Evolutionary conservation across 2,113 vertebrate genomes (phyloP).

Genomic region (Piprites chloris): DNA sequence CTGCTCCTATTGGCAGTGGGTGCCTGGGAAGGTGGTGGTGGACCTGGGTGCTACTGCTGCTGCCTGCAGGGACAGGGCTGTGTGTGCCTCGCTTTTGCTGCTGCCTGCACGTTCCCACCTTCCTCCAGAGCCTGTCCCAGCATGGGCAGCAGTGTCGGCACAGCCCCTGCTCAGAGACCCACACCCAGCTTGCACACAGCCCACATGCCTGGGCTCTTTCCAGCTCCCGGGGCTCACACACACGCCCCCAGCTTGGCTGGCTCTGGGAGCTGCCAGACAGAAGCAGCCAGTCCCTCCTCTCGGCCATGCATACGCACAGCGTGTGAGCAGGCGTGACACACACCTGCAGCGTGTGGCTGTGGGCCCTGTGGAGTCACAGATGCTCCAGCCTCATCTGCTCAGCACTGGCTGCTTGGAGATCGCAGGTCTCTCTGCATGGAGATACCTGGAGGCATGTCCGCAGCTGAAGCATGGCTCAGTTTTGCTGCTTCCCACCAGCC

Average conservation of each 20-base stretch:
- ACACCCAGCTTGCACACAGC: neutral
- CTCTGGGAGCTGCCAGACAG: neutral
- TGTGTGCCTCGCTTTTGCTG: fast-evolving
- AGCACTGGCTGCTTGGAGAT: neutral
- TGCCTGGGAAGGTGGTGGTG: neutral
- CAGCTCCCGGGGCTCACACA: neutral
- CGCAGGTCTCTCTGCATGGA: fast-evolving
- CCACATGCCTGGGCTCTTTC: neutral
- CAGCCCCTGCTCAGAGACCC: fast-evolving
- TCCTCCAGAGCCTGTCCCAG: neutral
- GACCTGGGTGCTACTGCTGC: neutral
- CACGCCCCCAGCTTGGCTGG: neutral
- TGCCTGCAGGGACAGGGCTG: neutral
- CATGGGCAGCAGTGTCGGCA: neutral
- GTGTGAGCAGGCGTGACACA: neutral
- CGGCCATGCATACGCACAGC: fast-evolving
- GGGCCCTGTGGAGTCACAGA: neutral
- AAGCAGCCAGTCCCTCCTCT: neutral
- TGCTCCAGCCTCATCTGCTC: neutral
- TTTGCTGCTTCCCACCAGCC: neutral
- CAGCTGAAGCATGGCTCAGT: neutral
- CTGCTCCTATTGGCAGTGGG: fast-evolving
- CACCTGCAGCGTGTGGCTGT: neutral
- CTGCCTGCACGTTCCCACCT: neutral
- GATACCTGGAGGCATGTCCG: neutral